These are phyloP conservation scores for Acrobasis repandana DNA, from an alignment of 2,888 invertebrate genomes.

Conservation along the genomic window DNA sequence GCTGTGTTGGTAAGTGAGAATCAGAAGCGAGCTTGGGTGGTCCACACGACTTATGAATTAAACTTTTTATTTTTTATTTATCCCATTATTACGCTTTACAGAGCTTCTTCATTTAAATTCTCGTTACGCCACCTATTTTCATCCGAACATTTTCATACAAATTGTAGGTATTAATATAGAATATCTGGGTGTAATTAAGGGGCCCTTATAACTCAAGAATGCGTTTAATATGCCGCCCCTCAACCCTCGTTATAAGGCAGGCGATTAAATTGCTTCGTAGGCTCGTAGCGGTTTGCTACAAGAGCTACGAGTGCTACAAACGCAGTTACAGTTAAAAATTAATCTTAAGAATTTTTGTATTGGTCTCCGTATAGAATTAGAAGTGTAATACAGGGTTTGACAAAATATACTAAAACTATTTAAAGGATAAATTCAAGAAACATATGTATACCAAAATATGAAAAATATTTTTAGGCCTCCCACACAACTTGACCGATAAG, in stretches of 20 bases:
- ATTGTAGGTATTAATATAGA: constrained; percentile 65
- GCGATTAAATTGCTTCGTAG: constrained; percentile 75
- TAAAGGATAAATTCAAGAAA: too few relatives aligned
- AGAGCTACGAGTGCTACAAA: constrained; percentile 45
- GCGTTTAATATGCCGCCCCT: constrained; percentile 64
- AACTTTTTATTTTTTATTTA: constrained; percentile 17
- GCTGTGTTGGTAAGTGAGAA: not conserved
- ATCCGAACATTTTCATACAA: constrained; percentile 51
- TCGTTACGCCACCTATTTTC: constrained; percentile 45
- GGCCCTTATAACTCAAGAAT: constrained; percentile 72
- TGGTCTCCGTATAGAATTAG: constrained; percentile 29
- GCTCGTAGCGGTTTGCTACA: constrained; percentile 53
- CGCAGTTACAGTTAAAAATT: constrained; percentile 79
- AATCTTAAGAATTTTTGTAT: constrained; percentile 61
- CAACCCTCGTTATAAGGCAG: constrained; percentile 66
- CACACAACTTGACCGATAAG: too few relatives aligned
- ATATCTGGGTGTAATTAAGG: constrained; percentile 69
- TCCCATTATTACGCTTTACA: constrained; percentile 8
- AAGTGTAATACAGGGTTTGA: too few relatives aligned
- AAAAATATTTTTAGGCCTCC: too few relatives aligned
- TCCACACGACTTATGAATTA: constrained; percentile 20
- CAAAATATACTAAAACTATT: too few relatives aligned
- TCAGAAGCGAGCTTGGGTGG: constrained; percentile 6
- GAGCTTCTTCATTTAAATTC: constrained; percentile 32
- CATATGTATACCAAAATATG: too few relatives aligned